A percentile compares a stretch with the other conserved stretches of the same genome.
These are phyloP conservation scores for Trididemnum clinides DNA, from an alignment of 23 tunicate genomes.

Conservation along the genomic window DNA sequence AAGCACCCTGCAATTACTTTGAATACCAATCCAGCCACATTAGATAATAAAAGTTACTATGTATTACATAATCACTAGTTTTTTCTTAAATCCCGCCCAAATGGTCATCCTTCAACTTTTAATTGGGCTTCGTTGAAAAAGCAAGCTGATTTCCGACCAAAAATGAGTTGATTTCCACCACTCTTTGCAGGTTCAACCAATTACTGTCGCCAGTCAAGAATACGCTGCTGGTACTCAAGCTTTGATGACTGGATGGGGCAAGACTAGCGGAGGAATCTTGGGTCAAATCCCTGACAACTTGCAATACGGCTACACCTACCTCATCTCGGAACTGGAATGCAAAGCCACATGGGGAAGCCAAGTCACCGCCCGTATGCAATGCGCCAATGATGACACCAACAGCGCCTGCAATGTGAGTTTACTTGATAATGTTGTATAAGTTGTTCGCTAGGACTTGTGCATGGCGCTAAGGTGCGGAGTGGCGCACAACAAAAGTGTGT, in stretches of 20 bases:
- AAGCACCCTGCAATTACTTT: too few relatives aligned
- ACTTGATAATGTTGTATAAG: background rate
- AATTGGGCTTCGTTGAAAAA: background rate
- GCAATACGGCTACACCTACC: conserved; percentile 46
- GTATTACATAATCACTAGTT: too few relatives aligned
- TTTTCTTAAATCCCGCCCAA: too few relatives aligned
- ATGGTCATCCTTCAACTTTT: too few relatives aligned
- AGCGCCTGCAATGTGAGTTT: conserved; percentile 78
- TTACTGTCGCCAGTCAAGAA: conserved; percentile 47
- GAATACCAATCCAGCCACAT: too few relatives aligned
- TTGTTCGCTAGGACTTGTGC: background rate
- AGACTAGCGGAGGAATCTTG: conserved; percentile 40
- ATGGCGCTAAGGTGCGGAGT: too few relatives aligned
- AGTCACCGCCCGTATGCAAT: conserved; percentile 70
- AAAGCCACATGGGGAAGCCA: conserved; percentile 41
- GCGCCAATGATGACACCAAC: conserved; percentile 66
- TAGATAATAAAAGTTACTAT: too few relatives aligned
- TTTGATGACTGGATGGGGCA: conserved; percentile 63
- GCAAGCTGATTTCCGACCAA: background rate
- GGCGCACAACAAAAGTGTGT: too few relatives aligned
- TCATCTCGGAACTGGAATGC: conserved; percentile 43
- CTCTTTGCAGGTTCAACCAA: conserved; percentile 46
- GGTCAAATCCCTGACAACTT: conserved; percentile 53
- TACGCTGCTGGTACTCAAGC: conserved; percentile 62
- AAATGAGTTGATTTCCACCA: background rate